Base-by-base conservation (phyloP, 2,888 invertebrate genomes). In the Pristionchus japonicus region DNA sequence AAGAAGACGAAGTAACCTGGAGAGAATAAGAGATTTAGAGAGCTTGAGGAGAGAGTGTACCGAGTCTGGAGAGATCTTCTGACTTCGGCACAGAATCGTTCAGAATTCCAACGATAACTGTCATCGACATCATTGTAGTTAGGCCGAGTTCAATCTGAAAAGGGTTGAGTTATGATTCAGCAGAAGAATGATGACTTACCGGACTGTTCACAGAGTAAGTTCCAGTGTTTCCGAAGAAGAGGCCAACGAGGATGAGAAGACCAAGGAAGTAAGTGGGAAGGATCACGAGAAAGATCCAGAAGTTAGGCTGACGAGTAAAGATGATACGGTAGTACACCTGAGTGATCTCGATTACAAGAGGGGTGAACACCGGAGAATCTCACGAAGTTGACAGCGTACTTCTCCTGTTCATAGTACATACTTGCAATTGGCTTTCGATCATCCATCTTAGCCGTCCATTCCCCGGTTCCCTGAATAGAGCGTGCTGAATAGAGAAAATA, bases 1-100 rank as follows among this genome's bases (percentile, higher is more conserved):
- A 74, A 74, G 74, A 74, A 74, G 74, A 74, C 74, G 43, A 74
- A 74, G 74, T 37, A 74, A 1, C 74, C 74, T 74, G 74, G 34
- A 27, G 31, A 37, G 15, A 37, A 37, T 15, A 37, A 31, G 15
- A 67, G 67, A n/a, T 20, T n/a, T n/a, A n/a, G n/a, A n/a, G 57
- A 57, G 57, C 7, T 57, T 7, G 27, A 67, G 7, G 67, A 31
- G 31, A 67, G 31, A 15, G 64, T 23, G 31, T 37, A 70, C 70
- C 70, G 7, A 70, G 70, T 20, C 70, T 23, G 37, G 70, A 70
- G 70, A 70, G 70, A 37, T 70, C 70, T 31, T 23, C 31, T 2
- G 70, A 70, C 37, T 70, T 70, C 34, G 70, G 70, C 3, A 70
- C 70, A 34, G 70, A 70, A 37, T 70, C 70, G 20, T 70, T 70